Conservation (phyloP, 2,113 vertebrate genomes). For the Oreochromis niloticus region DNA sequence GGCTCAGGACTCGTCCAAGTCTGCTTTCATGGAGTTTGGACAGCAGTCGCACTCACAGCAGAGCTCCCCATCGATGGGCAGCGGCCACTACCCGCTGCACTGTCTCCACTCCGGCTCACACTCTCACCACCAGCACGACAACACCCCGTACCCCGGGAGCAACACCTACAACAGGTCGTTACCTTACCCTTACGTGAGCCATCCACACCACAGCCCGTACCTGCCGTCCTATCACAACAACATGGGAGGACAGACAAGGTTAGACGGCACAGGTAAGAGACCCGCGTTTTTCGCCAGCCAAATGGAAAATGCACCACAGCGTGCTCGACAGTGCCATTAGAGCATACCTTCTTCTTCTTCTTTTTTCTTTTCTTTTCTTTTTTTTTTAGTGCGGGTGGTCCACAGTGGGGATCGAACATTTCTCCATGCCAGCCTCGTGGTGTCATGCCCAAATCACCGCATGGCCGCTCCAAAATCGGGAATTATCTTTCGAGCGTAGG, state of each 20-base stretch:
- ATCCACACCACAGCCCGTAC: conserved; percentile 96
- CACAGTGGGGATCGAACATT: conserved; percentile 2
- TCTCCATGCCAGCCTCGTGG: background rate
- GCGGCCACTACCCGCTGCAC: conserved; percentile 93
- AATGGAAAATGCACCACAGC: background rate
- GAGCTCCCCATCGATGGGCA: conserved; percentile 89
- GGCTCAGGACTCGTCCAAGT: conserved; percentile 98
- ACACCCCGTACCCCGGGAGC: conserved; percentile 83
- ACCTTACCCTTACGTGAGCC: conserved; percentile 95
- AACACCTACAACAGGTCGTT: conserved; percentile 93
- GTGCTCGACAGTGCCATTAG: background rate
- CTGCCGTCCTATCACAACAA: conserved; percentile 93
- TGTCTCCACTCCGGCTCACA: conserved; percentile 90
- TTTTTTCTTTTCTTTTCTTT: background rate
- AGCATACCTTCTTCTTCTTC: background rate
- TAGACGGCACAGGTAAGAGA: conserved; percentile 95
- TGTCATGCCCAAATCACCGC: conserved; percentile 1
- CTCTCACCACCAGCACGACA: conserved; percentile 88
- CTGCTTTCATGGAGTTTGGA: conserved; percentile 98
- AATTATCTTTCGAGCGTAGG: background rate
- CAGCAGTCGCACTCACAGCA: conserved; percentile 88
- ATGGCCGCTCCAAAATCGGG: background rate
- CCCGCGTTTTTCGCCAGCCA: conserved; percentile 16
- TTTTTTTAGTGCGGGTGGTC: background rate
- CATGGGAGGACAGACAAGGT: conserved; percentile 87